Base-by-base conservation (phyloP, 2,113 vertebrate species). In the Strix aluco region DNA sequence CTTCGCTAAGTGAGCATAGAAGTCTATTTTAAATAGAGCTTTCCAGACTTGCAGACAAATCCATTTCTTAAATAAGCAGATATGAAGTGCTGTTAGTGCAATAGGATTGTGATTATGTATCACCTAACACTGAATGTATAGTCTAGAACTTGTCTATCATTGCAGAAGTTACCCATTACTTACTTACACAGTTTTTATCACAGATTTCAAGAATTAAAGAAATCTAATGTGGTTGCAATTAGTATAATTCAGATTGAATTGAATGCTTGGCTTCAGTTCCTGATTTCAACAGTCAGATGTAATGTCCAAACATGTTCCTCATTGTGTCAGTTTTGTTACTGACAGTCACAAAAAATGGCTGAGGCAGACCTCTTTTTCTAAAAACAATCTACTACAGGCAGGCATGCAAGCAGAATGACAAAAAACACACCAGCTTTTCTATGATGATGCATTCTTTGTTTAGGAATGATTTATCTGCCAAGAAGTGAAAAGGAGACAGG, bases 61-160 rank as follows among this genome's bases (percentile, higher is more conserved):
- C 15, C 32, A 17, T 29, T 34, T 71, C n/a, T 65, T 61, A 70
- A 46, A 61, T 55, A 92, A 70, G 18, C 23, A 55, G 20, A 38
- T 51, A 36, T 2, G 4, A 63, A 52, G 15, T 21, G 21, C 17
- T 80, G 13, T 52, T 84, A 81, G 42, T 1, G 6, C 29, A 86
- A 25, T 15, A 1, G 23, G 27, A 52, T 30, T 71, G 18, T 59
- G 55, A 63, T 62, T 32, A 69, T 0, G 0, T 73, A 54, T 15
- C 59, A 66, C n/a, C 15, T 58, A 46, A 78, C 14, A 12, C 27
- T 81, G 29, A 71, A 71, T 2, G 19, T 25, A 40, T 15, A 47
- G 9, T 67, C 52, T 67, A 63, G 55, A 91, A 36, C 15, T 38
- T 36, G 46, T 11, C 15, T 78, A 2, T 67, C 0, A 27, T 71